Evolutionary conservation across 2,113 vertebrate species (phyloP).

Genomic region (Gorsachius goisagi): DNA sequence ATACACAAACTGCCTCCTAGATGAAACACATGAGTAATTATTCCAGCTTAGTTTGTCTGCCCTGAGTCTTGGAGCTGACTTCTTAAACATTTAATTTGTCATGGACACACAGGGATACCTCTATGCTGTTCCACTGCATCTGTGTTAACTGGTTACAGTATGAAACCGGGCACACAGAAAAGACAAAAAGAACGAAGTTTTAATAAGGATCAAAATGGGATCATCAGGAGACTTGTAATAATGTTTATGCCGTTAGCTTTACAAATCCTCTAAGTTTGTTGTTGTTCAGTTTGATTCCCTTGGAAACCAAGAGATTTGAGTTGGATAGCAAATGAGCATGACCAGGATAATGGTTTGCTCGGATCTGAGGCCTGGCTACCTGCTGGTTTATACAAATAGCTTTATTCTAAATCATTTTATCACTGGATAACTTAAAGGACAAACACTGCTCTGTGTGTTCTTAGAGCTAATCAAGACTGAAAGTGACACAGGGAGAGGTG

Average conservation of each 20-base stretch:
- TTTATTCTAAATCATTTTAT: neutral
- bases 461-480: neutral
- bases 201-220: neutral
- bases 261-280: conserved; percentile 54
- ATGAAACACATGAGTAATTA: conserved; percentile 74
- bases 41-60: conserved; percentile 74
- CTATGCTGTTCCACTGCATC: neutral
- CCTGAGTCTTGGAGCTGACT: conserved; percentile 54
- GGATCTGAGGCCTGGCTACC: conserved; percentile 67
- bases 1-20: conserved; percentile 61
- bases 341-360: conserved; percentile 67
- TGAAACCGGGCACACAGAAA: neutral
- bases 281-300: conserved; percentile 28
- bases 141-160: neutral
- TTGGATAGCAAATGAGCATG: conserved; percentile 53
- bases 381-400: conserved; percentile 47
- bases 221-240: neutral
- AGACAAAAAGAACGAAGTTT: neutral
- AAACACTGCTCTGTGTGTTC: conserved; percentile 35
- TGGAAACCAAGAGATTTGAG: conserved; percentile 59
- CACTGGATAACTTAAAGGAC: neutral
- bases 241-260: neutral
- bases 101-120: neutral
- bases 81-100: conserved; percentile 60
- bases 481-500: neutral